These are phyloP conservation scores for cattle (Bos taurus) DNA, from an alignment of 2,113 vertebrate species.

Conservation along the genomic window ARS-UCD2.0 NC_037331.1:64166001-64166500, in stretches of 20 bases:
- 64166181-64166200: neutral
- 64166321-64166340: neutral
- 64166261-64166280: neutral
- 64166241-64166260: neutral
- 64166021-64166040: neutral
- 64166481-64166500: neutral
- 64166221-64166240: neutral
- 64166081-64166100: neutral
- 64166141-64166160: neutral
- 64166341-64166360: neutral
- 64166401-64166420: neutral
- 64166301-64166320: neutral
- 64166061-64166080: neutral
- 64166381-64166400: neutral
- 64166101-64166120: neutral
- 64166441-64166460: neutral
- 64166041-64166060: neutral
- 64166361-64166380: neutral
- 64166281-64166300: neutral
- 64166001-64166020: neutral
- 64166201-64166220: neutral
- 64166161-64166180: neutral
- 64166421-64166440: neutral
- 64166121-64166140: neutral
- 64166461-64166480: neutral